Evolutionary conservation across 2,888 invertebrate species (phyloP), one percentile per base, ranked within the genome.

Genomic region (Mythimna vitellina): DNA sequence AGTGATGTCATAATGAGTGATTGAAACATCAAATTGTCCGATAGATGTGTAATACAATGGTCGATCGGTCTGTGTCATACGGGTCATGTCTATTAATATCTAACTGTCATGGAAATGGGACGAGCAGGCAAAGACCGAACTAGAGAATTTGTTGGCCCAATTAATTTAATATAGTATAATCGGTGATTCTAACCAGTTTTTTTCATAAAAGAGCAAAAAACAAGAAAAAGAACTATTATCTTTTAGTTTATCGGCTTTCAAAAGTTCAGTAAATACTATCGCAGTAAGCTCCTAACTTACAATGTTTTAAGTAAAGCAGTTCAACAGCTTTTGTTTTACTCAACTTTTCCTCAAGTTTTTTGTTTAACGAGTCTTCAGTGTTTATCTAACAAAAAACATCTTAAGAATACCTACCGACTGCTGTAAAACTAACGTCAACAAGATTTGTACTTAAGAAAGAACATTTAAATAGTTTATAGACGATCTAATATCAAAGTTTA

Each of bases 21-120:
- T 49, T 67, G 70, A 66, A 53, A 22, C 54, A 32, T 62, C n/a
- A 57, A n/a, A 12, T 49, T 57, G 46, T 29, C 46, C 53, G 25
- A 57, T 12, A 12, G 66, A 35, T 35, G 53, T 35, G 54, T 54
- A 46, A 46, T 20, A n/a, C 9, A 56, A 57, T 29, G 20, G 67
- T 64, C 25, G 46, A 54, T 56, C 10, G 17, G 42, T 12, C 10
- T 38, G 42, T 29, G 4, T 12, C 6, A 20, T 10, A 62, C 3
- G 3, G 14, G 38, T 58, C 14, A 35, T 35, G 35, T 35, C 0
- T 58, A 38, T 58, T 35, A n/a, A 38, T 6, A 32, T 4, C 12
- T n/a, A 12, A 57, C 57, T 32, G 9, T 29, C 20, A 20, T n/a
- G 10, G 6, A 0, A 54, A 54, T 54, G 2, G 3, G 12, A 58